Base-by-base conservation (phyloP, 2,797 vertebrate species). In the Cyprinella venusta region DNA sequence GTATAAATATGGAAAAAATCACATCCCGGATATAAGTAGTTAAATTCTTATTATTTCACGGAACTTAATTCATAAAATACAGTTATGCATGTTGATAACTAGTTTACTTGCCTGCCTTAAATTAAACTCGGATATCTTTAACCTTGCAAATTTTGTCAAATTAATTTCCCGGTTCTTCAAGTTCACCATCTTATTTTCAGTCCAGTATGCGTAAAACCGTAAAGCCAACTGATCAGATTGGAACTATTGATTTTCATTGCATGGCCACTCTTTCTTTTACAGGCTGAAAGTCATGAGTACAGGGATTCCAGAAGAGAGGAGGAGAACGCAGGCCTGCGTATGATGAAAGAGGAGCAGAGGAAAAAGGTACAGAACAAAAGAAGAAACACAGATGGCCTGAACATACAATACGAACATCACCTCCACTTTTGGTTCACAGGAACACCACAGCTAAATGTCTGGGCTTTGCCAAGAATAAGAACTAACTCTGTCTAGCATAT, bases 341-440 rank as follows among this genome's bases (percentile, higher is more conserved):
- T 91, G 85, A 94, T 90, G 89, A 95, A 93, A 87, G 91, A 92
- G 33, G 89, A 93, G 69, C 93, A 94, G 82, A 70, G 15, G 56
- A 92, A 21, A 68, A 95, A 95, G 94, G 94, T 95, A 92, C 45
- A 63, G 70, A 30, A 68, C n/a, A 42, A 42, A 52, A 38, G 6
- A 24, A 65, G 52, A 8, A 8, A 52, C 84, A 81, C 36, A 63
- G 38, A 45, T 52, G 45, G 36, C 12, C 16, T 75, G 50, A 72
- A 40, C 42, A 59, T 82, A 68, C 8, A n/a, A 26, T 48, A 48
- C 13, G 45, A 48, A 78, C 26, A 50, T 82, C 45, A 71, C 61
- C 24, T 86, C 30, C 40, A 72, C 33, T 76, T 40, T 19, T 61
- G 38, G 59, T 78, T 85, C 13, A 19, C 13, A 71, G 52, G 33